phyloP scores from a whole-genome alignment of 2,888 invertebrate genomes.

The Metacarcinus magister region DNA sequence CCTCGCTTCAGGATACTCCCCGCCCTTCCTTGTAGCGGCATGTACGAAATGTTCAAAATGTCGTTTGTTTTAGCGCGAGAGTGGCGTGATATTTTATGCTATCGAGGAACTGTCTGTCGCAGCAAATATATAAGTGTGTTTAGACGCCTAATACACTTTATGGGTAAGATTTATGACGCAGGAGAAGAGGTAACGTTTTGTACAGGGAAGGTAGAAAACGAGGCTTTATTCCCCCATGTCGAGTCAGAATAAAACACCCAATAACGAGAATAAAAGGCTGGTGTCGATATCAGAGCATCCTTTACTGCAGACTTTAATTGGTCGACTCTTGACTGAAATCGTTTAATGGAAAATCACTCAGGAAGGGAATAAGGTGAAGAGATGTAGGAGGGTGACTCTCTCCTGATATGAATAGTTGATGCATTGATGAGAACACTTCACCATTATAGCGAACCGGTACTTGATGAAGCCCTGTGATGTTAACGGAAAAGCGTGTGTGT shows the following conservation, averaged over 20 bases:
- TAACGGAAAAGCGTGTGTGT: not conserved
- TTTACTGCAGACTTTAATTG: conserved; percentile 45
- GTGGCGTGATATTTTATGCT: not conserved
- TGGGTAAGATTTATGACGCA: not conserved
- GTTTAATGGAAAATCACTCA: not conserved
- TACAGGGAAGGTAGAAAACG: not conserved
- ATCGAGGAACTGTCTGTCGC: not conserved
- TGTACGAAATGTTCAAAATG: not conserved
- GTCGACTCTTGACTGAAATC: not conserved
- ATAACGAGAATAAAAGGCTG: not conserved
- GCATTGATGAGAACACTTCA: not conserved
- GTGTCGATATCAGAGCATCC: not conserved
- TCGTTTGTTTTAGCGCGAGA: not conserved
- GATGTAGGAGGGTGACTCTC: not conserved
- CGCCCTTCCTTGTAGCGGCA: not conserved
- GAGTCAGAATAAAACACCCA: not conserved
- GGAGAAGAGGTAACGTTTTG: not conserved
- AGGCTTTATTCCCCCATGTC: not conserved
- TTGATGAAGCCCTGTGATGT: not conserved
- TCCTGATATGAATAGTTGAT: not conserved
- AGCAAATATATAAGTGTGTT: not conserved
- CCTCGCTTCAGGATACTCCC: not conserved
- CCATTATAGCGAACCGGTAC: not conserved
- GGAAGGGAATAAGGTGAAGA: conserved; percentile 28
- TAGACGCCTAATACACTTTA: not conserved